Percentiles rank a stretch among this genome's conserved stretches.
Conservation (phyloP, 64 coral and sea anemone species). For the Platygyra sinensis region DNA sequence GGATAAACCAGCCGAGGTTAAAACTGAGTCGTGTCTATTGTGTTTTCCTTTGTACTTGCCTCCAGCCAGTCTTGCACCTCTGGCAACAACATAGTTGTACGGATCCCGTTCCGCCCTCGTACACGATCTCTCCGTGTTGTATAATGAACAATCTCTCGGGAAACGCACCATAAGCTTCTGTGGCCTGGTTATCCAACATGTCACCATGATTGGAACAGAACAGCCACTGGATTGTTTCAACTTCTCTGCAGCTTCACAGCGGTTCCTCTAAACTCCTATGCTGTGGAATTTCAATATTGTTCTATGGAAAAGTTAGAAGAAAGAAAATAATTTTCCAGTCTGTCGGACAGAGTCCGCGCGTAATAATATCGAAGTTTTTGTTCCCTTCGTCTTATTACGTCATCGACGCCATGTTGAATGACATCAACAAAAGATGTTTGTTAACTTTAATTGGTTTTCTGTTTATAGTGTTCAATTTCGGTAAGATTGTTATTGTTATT, state of each 20-base stretch:
- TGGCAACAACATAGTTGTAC: not conserved
- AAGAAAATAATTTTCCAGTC: too few species aligned
- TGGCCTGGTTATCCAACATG: conserved; percentile 49
- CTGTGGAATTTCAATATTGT: conserved; percentile 57
- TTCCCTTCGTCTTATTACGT: too few species aligned
- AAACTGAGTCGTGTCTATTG: not conserved
- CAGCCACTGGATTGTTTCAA: conserved; percentile 8
- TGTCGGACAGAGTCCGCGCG: too few species aligned
- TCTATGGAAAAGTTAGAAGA: not conserved
- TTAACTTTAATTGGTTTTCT: too few species aligned
- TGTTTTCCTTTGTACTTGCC: conserved; percentile 20
- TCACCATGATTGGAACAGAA: conserved; percentile 45
- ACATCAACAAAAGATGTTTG: too few species aligned
- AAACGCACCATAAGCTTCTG: conserved; percentile 31
- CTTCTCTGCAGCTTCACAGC: conserved; percentile 52
- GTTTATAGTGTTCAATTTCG: too few species aligned
- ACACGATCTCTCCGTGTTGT: conserved; percentile 24
- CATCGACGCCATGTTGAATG: too few species aligned
- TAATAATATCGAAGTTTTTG: too few species aligned
- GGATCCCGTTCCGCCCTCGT: conserved; percentile 55
- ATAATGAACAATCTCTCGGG: conserved; percentile 62
- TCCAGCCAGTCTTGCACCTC: conserved; percentile 50
- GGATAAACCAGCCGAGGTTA: not conserved
- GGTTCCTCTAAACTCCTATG: conserved; percentile 52
- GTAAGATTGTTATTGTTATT: too few species aligned